Base-by-base conservation (phyloP, 1,140 invertebrate species). In the Megathymus violae region DNA sequence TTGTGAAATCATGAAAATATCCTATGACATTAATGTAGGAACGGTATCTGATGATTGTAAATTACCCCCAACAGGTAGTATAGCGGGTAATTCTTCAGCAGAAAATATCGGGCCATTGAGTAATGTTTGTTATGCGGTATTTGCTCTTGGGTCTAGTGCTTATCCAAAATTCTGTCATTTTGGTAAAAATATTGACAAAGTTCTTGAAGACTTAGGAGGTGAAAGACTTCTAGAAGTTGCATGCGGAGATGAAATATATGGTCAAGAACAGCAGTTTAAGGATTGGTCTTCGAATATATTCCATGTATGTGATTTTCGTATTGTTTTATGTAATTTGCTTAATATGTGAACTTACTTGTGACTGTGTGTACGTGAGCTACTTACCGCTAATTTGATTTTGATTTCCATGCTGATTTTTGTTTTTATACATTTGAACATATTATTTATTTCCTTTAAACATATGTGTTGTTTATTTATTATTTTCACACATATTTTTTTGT, bases 121-220 rank as follows among this genome's bases (percentile, higher is more conserved):
- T 76, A 98, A 98, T 70, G 96, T 98, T 11, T 94, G 97, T 82
- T 99, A 96, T 82, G 97, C 97, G 0, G 97, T 99, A 0, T 99
- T 99, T 86, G 98, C 95, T 0, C 88, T 99, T 2, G 98, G 98
- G 7, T 99, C 98, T 1, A 97, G 97, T 67, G 98, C 98, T 0
- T 99, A 99, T 92, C 98, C 98, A 0, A 98, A 99, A 80, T 99
- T 98, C 83, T 98, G 97, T 82, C 96, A 97, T 22, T 99, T 99
- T 80, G 98, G 97, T 0, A 95, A 96, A 78, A 98, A 97, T 71
- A 94, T 99, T 40, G 98, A 99, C 82, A 97, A 96, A 79, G 93
- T 98, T 19, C 89, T 99, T 4, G 95, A 95, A 44, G 96, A 98
- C 76, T 91, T 99, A 10, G 98, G 98, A 0, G 97, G 97, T 4